phyloP scores from a whole-genome alignment of 2,113 vertebrate species.

The Odontophorus gujanensis region DNA sequence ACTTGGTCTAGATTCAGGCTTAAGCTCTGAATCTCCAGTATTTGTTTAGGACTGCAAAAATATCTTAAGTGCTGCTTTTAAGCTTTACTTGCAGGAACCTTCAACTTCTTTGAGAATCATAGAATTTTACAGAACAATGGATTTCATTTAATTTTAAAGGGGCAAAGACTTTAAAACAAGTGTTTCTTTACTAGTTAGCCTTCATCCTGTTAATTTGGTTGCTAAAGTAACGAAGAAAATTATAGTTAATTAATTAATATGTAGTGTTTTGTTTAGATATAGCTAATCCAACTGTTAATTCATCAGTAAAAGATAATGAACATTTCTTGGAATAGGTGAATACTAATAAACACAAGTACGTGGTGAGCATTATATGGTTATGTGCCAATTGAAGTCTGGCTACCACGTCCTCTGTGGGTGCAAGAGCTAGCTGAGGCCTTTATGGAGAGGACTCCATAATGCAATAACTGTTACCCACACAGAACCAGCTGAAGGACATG shows the following conservation, averaged over 20 bases:
- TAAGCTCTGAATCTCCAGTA: neutral
- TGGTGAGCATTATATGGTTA: neutral
- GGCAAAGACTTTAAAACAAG: neutral
- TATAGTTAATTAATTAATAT: neutral
- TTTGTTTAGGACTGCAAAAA: neutral
- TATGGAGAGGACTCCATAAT: neutral
- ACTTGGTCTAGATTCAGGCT: neutral
- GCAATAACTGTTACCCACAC: neutral
- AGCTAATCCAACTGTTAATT: neutral
- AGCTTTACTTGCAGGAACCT: neutral
- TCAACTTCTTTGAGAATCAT: neutral
- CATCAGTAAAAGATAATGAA: neutral
- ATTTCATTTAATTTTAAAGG: constrained; percentile 8
- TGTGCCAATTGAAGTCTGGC: neutral
- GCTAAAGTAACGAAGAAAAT: neutral
- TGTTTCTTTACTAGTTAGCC: neutral
- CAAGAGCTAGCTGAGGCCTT: neutral
- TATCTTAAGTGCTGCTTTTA: neutral
- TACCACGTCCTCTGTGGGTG: neutral
- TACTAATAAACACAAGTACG: neutral
- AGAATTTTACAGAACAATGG: neutral
- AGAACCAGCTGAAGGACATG: neutral
- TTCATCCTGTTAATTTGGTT: neutral
- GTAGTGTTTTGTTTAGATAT: neutral
- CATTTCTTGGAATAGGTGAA: neutral